phyloP scores from a whole-genome alignment of 37 sponge, comb jelly and placozoan genomes.

The Geodia barretti region DNA sequence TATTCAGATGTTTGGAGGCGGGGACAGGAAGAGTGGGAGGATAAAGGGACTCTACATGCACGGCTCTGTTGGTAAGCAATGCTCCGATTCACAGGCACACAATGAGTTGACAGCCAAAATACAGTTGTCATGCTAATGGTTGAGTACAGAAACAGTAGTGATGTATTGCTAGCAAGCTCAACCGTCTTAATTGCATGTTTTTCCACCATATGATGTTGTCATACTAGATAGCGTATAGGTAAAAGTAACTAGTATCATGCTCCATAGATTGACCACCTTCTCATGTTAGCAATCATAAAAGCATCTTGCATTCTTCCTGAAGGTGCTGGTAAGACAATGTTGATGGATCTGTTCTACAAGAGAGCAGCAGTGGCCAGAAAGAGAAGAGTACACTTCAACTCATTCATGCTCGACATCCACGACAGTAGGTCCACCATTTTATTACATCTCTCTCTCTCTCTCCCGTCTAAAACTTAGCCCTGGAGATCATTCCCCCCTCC shows the following conservation, averaged over 20 bases:
- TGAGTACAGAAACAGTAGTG: no score
- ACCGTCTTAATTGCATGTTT: no score
- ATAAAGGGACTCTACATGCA: conserved; percentile 86
- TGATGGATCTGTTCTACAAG: conserved; percentile 96
- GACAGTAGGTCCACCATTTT: conserved; percentile 33
- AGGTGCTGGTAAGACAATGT: conserved; percentile 98
- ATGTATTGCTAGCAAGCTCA: no score
- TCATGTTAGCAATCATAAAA: no score
- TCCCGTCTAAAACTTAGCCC: not conserved
- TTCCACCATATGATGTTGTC: no score
- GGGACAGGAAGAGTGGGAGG: not conserved
- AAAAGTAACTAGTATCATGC: no score
- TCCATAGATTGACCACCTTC: no score
- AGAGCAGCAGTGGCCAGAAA: conserved; percentile 46
- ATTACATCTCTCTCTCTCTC: not conserved
- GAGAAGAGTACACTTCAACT: conserved; percentile 84
- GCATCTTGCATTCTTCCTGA: no score
- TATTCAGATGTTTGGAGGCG: conserved; percentile 39
- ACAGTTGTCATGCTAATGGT: no score
- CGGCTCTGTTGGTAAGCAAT: conserved; percentile 89
- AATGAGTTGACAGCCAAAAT: no score
- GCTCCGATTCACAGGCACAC: no score
- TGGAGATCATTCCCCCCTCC: not conserved
- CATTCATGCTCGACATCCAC: conserved; percentile 95
- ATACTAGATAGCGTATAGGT: no score